phyloP scores from a whole-genome alignment of 1,140 invertebrate genomes.

The Aphaenogaster ashmeadi region DNA sequence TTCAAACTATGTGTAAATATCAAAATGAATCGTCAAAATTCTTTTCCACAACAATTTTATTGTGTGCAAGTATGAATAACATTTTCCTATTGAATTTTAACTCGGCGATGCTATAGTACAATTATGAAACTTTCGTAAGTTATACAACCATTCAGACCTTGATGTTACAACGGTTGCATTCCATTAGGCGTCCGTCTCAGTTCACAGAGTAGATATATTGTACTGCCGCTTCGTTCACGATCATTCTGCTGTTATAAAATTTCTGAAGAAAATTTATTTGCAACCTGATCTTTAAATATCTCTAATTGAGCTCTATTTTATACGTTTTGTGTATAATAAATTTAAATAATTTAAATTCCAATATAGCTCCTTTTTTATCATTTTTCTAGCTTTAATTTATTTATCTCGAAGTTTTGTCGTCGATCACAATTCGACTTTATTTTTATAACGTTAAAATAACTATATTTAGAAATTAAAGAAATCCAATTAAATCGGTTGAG shows the following conservation, averaged over 20 bases:
- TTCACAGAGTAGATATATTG: not conserved
- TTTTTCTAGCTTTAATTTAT: not conserved
- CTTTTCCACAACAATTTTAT: too few species aligned
- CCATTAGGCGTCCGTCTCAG: slow-evolving; percentile 23
- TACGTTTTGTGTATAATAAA: not conserved
- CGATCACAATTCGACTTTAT: not conserved
- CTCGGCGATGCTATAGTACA: not conserved
- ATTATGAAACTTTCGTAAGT: not conserved
- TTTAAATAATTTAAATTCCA: not conserved
- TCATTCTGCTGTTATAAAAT: not conserved
- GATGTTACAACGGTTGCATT: slow-evolving; percentile 46
- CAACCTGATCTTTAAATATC: not conserved
- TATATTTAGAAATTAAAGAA: not conserved
- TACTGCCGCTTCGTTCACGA: not conserved
- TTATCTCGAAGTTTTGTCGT: not conserved
- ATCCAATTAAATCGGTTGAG: not conserved
- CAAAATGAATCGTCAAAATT: too few species aligned
- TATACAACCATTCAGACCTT: slow-evolving; percentile 14
- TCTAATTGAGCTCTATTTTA: not conserved
- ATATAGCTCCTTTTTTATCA: not conserved
- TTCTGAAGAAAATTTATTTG: not conserved
- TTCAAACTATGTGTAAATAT: too few species aligned
- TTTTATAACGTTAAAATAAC: not conserved
- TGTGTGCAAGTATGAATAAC: not conserved
- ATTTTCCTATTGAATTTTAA: not conserved